A percentile compares a stretch with the other conserved stretches of the same genome.
These are phyloP conservation scores for Jacana jacana DNA, from an alignment of 2,113 vertebrate genomes.

Conservation along the genomic window DNA sequence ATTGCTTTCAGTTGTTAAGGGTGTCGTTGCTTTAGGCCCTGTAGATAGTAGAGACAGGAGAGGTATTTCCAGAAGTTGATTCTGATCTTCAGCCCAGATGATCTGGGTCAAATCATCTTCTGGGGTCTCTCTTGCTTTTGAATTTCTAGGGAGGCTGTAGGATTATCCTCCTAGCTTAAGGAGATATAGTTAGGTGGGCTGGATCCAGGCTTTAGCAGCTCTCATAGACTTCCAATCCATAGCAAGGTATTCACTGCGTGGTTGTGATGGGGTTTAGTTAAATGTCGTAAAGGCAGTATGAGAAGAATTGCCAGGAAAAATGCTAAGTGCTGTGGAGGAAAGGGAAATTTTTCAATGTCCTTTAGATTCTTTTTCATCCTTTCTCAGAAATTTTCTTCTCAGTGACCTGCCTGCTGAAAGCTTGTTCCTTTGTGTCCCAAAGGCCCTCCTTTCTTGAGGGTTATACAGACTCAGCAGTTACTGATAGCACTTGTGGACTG, in stretches of 20 bases:
- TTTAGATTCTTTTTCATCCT: not conserved
- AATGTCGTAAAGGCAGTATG: not conserved
- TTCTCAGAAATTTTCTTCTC: not conserved
- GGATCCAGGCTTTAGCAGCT: not conserved
- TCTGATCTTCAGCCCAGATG: not conserved
- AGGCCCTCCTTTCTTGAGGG: not conserved
- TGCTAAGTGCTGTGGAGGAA: not conserved
- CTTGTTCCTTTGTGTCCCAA: not conserved
- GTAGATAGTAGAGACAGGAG: not conserved
- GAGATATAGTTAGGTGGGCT: not conserved
- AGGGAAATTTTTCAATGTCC: not conserved
- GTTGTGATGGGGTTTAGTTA: not conserved
- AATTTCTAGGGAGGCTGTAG: not conserved
- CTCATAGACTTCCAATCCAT: not conserved
- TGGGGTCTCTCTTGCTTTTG: not conserved
- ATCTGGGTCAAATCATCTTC: not conserved
- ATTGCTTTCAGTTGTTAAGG: not conserved
- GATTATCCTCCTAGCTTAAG: not conserved
- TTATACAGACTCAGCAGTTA: not conserved
- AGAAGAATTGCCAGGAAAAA: not conserved
- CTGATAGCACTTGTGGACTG: not conserved
- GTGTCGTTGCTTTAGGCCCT: not conserved
- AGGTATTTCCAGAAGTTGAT: not conserved
- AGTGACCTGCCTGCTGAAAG: not conserved
- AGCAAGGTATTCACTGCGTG: not conserved